Evolutionary conservation across 1,140 invertebrate species (phyloP).

Genomic region (Rhyzopertha dominica): DNA sequence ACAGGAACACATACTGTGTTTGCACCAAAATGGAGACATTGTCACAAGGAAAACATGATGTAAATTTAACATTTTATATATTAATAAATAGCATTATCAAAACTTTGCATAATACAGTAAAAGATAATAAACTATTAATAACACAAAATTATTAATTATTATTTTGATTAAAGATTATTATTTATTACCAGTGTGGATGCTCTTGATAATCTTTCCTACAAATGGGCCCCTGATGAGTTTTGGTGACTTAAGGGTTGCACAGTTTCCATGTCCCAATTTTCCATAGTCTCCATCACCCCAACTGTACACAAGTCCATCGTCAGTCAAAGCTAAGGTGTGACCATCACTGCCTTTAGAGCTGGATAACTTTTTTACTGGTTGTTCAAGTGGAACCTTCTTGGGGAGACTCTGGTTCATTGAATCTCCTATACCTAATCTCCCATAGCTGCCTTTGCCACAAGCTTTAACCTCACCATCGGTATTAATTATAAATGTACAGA

Average conservation of each 20-base stretch:
- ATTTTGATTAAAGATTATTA: too few species aligned
- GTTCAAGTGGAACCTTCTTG: constrained; percentile 61
- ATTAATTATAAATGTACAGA: constrained; percentile 61
- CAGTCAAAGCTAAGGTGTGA: constrained; percentile 90
- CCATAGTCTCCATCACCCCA: constrained; percentile 98
- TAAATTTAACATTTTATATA: too few species aligned
- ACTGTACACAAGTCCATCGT: constrained; percentile 90
- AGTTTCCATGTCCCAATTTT: constrained; percentile 73
- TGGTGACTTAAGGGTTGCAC: constrained; percentile 54
- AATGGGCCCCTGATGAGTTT: constrained; percentile 50
- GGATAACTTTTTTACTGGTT: constrained; percentile 44
- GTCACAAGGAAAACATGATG: too few species aligned
- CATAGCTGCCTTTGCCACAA: constrained; percentile 94
- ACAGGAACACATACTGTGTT: too few species aligned
- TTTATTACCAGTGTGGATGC: constrained; percentile 54
- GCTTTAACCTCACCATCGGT: constrained; percentile 69
- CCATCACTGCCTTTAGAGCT: constrained; percentile 67
- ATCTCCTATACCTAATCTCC: constrained; percentile 86
- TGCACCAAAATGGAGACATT: too few species aligned
- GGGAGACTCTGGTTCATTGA: constrained; percentile 90
- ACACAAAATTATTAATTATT: too few species aligned
- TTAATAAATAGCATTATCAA: too few species aligned
- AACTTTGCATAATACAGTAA: too few species aligned
- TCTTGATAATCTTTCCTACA: constrained; percentile 48
- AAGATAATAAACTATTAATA: too few species aligned